Base-by-base conservation (phyloP, 2,888 invertebrate species). In the Neria commutata region DNA sequence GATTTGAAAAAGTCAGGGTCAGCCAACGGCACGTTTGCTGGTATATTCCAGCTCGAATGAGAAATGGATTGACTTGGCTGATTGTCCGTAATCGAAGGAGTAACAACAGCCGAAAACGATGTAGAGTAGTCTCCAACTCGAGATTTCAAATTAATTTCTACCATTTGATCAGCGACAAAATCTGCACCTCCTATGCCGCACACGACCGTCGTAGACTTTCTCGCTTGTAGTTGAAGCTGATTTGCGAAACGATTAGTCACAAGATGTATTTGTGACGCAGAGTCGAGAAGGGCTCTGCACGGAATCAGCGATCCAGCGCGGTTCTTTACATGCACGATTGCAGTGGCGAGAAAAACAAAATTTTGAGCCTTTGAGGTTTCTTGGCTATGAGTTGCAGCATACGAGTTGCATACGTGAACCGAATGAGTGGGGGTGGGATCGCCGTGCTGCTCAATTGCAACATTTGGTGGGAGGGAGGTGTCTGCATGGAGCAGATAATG, bases 401-500 rank as follows among this genome's bases (percentile, higher is more conserved):
- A 14, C 8, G 37, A n/a, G n/a, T 4, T 4, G 4, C 11, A 37
- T 37, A n/a, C 8, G 6, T 37, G n/a, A n/a, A n/a, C n/a, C n/a
- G n/a, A n/a, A n/a, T n/a, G n/a, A n/a, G n/a, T n/a, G n/a, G n/a
- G n/a, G n/a, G n/a, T n/a, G n/a, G n/a, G n/a, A n/a, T n/a, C n/a
- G n/a, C n/a, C n/a, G n/a, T n/a, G n/a, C n/a, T n/a, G n/a, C n/a
- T n/a, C n/a, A n/a, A n/a, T n/a, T n/a, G n/a, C n/a, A n/a, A n/a
- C n/a, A n/a, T n/a, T n/a, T 49, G 25, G 4, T 26, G 17, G 24
- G n/a, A 16, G 10, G 8, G 26, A 11, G 11, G 11, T 23, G 1
- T n/a, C n/a, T n/a, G 64, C 59, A 24, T 66, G 65, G 4, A 66
- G 25, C 8, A 67, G 19, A 4, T 58, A 54, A n/a, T 64, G 57